Conservation (phyloP, 35 echinoderm and acorn worm genomes). For the Strongylocentrotus purpuratus region DNA sequence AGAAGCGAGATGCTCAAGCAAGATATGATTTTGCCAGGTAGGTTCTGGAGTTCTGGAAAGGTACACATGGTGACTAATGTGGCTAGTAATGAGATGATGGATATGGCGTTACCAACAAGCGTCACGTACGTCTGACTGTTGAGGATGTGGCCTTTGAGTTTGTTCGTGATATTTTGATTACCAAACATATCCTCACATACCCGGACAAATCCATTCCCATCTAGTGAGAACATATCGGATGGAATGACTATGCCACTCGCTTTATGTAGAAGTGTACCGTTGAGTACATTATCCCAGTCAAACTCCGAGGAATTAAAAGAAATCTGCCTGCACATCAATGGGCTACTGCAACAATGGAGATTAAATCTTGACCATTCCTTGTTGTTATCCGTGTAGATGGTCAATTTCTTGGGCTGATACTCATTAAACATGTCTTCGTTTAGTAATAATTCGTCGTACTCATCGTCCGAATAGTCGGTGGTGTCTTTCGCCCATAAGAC, state of each 20-base stretch:
- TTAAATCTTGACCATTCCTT: background rate
- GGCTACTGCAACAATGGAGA: background rate
- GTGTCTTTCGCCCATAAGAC: no score
- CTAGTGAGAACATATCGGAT: background rate
- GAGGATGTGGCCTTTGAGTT: no score
- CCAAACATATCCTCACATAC: background rate
- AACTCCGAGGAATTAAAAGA: constrained; percentile 19
- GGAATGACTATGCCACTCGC: background rate
- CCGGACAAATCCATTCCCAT: background rate
- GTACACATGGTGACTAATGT: background rate
- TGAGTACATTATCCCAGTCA: background rate
- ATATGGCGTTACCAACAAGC: background rate
- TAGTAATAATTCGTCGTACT: no score
- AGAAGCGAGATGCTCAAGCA: background rate
- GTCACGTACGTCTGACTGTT: background rate
- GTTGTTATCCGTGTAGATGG: background rate
- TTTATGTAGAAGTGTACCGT: background rate
- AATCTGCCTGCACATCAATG: background rate
- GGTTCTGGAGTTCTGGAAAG: background rate
- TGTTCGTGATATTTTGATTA: background rate
- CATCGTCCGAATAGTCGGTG: no score
- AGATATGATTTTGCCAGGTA: constrained; percentile 2
- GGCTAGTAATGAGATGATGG: background rate
- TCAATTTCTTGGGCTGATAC: background rate
- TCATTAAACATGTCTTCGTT: no score